A percentile compares a stretch with the other conserved stretches of the same genome.
These are phyloP conservation scores for Glaucomys volans DNA, from an alignment of 2,113 vertebrate species.

Conservation along the genomic window DNA sequence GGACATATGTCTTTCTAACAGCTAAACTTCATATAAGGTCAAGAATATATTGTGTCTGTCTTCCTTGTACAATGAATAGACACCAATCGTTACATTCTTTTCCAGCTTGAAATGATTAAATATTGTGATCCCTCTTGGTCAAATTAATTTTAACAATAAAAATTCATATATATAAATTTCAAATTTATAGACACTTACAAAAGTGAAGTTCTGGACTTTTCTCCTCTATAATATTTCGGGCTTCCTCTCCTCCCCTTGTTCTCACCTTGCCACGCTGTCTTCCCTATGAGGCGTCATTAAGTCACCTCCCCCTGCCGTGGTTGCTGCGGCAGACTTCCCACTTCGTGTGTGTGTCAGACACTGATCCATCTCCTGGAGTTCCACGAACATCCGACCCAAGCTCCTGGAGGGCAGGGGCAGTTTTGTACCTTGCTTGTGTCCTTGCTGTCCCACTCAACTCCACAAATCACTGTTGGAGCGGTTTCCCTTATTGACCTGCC, in stretches of 20 bases:
- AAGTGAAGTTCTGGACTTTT: not conserved
- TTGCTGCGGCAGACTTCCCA: not conserved
- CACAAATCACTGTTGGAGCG: not conserved
- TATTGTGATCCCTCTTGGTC: not conserved
- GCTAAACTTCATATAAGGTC: not conserved
- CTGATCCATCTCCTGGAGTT: not conserved
- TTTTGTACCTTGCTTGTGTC: not conserved
- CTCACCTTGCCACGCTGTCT: not conserved
- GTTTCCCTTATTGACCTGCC: not conserved
- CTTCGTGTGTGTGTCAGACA: rapidly evolving
- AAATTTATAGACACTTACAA: not conserved
- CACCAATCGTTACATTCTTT: not conserved
- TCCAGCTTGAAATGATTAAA: not conserved
- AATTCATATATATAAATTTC: not conserved
- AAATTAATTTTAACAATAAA: constrained; percentile 4
- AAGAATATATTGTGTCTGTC: not conserved
- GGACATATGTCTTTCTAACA: not conserved
- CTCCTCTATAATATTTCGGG: not conserved
- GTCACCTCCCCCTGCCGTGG: not conserved
- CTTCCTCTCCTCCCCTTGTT: too few relatives aligned
- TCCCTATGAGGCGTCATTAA: not conserved
- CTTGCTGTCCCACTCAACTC: not conserved
- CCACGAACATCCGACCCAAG: not conserved
- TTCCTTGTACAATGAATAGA: not conserved
- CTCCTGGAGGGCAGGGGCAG: not conserved